Evolutionary conservation across 53 echinoderm and acorn worm genomes (phyloP).

Genomic region (Zoroaster sp.): DNA sequence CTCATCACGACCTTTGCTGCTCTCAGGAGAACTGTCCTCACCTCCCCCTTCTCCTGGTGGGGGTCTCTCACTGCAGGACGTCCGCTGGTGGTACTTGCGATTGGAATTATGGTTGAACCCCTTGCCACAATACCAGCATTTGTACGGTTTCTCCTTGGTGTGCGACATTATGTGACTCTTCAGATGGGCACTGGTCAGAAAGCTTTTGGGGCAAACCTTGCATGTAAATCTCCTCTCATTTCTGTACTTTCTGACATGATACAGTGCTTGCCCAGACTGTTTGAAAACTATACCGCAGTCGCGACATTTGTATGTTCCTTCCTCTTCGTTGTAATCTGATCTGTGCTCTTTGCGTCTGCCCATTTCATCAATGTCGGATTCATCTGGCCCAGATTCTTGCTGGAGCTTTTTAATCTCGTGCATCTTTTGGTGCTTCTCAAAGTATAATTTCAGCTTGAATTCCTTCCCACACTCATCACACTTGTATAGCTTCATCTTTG

Average conservation of each 20-base stretch:
- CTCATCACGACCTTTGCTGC: background rate
- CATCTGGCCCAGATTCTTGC: background rate
- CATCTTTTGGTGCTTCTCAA: constrained; percentile 35
- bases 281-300: constrained; percentile 18
- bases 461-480: constrained; percentile 38
- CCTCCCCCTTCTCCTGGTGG: background rate
- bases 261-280: constrained; percentile 38
- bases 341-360: constrained; percentile 7
- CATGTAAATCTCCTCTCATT: constrained; percentile 30
- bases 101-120: constrained; percentile 34
- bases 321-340: constrained; percentile 41
- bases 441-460: constrained; percentile 42
- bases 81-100: constrained; percentile 41
- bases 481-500: constrained; percentile 31
- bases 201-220: constrained; percentile 43
- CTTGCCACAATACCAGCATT: constrained; percentile 43
- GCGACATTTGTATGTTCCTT: constrained; percentile 17
- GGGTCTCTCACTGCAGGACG: constrained; percentile 26
- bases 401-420: background rate
- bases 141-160: constrained; percentile 33
- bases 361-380: background rate
- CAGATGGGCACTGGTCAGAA: constrained; percentile 45
- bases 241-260: constrained; percentile 39
- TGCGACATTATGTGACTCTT: constrained; percentile 47
- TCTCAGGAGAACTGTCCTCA: background rate